phyloP scores from a whole-genome alignment of 2,113 vertebrate genomes.

The Serinus canaria region DNA sequence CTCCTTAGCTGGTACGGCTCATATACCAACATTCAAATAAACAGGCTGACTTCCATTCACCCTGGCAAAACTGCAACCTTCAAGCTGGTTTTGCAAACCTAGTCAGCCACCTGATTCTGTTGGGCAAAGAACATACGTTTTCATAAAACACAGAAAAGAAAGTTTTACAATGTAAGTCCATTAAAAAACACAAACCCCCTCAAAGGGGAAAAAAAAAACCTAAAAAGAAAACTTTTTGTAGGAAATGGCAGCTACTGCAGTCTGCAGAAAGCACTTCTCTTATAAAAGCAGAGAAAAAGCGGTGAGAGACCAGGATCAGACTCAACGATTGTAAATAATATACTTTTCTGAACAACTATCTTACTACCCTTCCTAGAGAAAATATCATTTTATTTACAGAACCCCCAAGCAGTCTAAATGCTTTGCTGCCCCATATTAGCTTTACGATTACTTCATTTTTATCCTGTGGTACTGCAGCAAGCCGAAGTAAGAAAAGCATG shows the following conservation, averaged over 20 bases:
- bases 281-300: neutral
- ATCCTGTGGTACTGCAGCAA: neutral
- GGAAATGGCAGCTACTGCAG: slow-evolving; percentile 13
- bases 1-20: slow-evolving; percentile 5
- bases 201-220: neutral
- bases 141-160: slow-evolving; percentile 11
- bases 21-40: slow-evolving; percentile 30
- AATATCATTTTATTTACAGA: neutral
- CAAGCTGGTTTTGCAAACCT: neutral
- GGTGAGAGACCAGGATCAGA: neutral
- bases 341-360: neutral
- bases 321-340: neutral
- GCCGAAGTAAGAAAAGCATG: neutral
- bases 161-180: neutral
- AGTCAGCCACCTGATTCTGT: neutral
- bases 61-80: neutral
- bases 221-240: neutral
- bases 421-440: neutral
- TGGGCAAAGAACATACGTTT: neutral
- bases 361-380: neutral
- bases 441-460: neutral
- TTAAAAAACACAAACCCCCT: neutral
- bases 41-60: neutral
- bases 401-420: neutral
- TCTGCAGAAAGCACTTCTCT: neutral